These are phyloP conservation scores for Allacma fusca DNA, from an alignment of 2,888 invertebrate genomes.

Conservation along the genomic window DNA sequence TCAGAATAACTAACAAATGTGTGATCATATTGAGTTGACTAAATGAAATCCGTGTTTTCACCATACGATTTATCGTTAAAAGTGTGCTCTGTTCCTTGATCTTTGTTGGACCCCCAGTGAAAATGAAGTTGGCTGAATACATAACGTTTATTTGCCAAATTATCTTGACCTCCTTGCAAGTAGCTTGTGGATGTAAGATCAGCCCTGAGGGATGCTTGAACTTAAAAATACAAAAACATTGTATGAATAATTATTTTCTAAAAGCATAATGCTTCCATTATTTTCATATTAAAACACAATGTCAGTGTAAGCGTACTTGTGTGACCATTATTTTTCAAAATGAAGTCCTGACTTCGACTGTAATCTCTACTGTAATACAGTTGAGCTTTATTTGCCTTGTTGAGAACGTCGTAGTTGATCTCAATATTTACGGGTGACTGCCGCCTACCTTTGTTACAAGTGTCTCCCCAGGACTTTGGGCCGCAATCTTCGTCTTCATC, in stretches of 20 bases:
- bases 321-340: constrained; percentile 5
- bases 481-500: no score
- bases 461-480: no score
- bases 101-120: constrained; percentile 21
- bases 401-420: neutral
- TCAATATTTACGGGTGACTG: constrained; percentile 66
- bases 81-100: constrained; percentile 8
- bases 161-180: neutral
- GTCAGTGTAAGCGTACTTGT: no score
- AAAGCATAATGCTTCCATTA: no score
- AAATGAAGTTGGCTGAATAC: constrained; percentile 34
- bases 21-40: no score
- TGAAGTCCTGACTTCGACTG: neutral
- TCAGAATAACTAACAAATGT: no score
- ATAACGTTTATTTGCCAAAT: constrained; percentile 69
- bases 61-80: neutral
- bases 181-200: constrained; percentile 15
- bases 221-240: neutral
- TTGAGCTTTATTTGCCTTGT: no score
- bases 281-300: no score
- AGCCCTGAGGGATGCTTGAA: neutral
- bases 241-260: no score
- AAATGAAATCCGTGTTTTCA: neutral
- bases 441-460: constrained; percentile 68
- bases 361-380: neutral